Percentiles rank a stretch among this genome's conserved stretches.
These are phyloP conservation scores for Ophiothrix spiculata DNA, from an alignment of 35 echinoderm and acorn worm species.

Conservation along the genomic window DNA sequence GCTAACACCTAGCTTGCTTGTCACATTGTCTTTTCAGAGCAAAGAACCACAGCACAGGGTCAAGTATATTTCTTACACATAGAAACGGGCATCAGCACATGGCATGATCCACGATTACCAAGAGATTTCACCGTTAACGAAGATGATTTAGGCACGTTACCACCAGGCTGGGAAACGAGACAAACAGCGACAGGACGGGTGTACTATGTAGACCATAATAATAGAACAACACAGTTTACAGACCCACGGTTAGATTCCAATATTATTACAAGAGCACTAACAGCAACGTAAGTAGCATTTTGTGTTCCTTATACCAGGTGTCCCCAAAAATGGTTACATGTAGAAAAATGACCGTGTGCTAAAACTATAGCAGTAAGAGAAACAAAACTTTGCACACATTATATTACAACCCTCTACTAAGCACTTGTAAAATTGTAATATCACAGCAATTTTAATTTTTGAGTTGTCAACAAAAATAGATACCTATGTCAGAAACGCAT, in stretches of 20 bases:
- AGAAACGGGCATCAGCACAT: conserved; percentile 83
- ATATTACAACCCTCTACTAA: too few relatives aligned
- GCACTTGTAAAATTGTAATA: too few relatives aligned
- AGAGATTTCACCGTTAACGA: conserved; percentile 73
- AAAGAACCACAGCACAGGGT: conserved; percentile 96
- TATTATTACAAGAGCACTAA: conserved; percentile 89
- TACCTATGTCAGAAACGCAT: too few relatives aligned
- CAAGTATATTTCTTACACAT: conserved; percentile 98
- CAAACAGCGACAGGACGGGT: conserved; percentile 70
- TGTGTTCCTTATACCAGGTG: too few relatives aligned
- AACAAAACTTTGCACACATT: too few relatives aligned
- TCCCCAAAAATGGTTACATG: too few relatives aligned
- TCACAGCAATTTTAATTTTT: too few relatives aligned
- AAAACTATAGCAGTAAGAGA: too few relatives aligned
- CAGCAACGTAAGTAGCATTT: too few relatives aligned
- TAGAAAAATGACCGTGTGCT: too few relatives aligned
- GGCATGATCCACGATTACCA: conserved; percentile 96
- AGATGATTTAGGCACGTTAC: conserved; percentile 81
- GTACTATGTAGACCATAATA: conserved; percentile 96
- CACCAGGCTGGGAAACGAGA: conserved; percentile 86
- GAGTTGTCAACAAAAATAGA: too few relatives aligned
- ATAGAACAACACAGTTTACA: conserved; percentile 98
- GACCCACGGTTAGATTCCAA: conserved; percentile 89
- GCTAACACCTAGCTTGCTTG: too few relatives aligned
- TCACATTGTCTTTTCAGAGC: conserved; percentile 73